Conservation (phyloP, 1,140 invertebrate species). For the Lordiphosa clarofinis region DNA sequence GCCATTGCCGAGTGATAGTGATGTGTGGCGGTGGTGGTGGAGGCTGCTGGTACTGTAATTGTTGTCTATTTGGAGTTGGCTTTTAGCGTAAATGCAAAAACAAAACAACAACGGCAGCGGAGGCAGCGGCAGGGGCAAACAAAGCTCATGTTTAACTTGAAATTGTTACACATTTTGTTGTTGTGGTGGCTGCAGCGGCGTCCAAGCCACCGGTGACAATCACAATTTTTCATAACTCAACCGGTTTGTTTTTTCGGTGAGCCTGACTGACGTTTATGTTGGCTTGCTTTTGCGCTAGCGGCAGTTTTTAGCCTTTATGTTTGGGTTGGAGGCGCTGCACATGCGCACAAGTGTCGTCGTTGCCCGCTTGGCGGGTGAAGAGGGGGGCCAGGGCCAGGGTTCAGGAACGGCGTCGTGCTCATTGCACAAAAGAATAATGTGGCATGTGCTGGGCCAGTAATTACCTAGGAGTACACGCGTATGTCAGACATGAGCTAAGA, state of each 20-base stretch:
- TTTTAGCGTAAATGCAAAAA: conserved; percentile 67
- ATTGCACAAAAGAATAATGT: conserved; percentile 78
- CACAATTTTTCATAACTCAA: conserved; percentile 76
- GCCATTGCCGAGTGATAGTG: conserved; percentile 24
- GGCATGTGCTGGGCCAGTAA: conserved; percentile 66
- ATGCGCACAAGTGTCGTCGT: conserved; percentile 71
- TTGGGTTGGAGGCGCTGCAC: conserved; percentile 36
- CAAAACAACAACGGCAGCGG: conserved; percentile 28
- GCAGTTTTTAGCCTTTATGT: conserved; percentile 46
- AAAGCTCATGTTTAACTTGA: conserved; percentile 66
- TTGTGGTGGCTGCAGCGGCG: conserved; percentile 14
- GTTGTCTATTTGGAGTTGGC: conserved; percentile 73
- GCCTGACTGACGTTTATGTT: conserved; percentile 64
- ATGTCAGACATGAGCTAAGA: conserved; percentile 1
- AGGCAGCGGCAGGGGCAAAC: conserved; percentile 36
- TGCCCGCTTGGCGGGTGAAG: conserved; percentile 21
- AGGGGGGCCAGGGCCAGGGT: conserved; percentile 24
- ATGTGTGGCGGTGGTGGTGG: conserved; percentile 13
- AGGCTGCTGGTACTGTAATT: conserved; percentile 57
- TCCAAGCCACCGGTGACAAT: conserved; percentile 60
- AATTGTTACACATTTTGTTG: conserved; percentile 60
- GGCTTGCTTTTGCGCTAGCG: conserved; percentile 47
- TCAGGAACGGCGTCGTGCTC: conserved; percentile 50
- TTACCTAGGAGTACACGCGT: conserved; percentile 36
- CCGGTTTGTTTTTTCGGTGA: conserved; percentile 50